Evolutionary conservation across 1,140 invertebrate species (phyloP).

Genomic region (Cephus cinctus): DNA sequence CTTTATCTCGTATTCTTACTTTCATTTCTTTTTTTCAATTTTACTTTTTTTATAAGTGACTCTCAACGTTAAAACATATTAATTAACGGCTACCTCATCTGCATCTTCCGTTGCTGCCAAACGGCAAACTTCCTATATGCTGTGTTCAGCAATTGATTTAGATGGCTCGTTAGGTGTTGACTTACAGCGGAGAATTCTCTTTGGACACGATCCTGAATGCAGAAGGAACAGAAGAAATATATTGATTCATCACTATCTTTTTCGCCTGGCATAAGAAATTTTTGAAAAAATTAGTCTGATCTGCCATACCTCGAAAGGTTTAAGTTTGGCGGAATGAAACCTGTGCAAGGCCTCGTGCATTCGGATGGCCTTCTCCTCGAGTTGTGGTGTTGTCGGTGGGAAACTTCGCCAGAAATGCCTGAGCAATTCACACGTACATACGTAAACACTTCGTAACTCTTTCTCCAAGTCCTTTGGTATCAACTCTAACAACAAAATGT

Average conservation of each 20-base stretch:
- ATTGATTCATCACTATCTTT: slow-evolving; percentile 3
- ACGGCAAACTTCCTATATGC: slow-evolving; percentile 80
- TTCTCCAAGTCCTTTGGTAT: slow-evolving; percentile 79
- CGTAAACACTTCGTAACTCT: slow-evolving; percentile 81
- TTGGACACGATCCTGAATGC: slow-evolving; percentile 71
- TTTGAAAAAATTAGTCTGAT: too few relatives aligned
- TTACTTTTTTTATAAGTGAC: slow-evolving; percentile 10
- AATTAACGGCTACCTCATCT: slow-evolving; percentile 61
- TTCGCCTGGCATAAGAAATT: too few relatives aligned
- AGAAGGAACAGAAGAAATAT: slow-evolving; percentile 1
- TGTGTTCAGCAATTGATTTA: slow-evolving; percentile 80
- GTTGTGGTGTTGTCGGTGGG: slow-evolving; percentile 76
- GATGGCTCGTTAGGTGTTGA: slow-evolving; percentile 80
- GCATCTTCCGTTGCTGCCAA: slow-evolving; percentile 79
- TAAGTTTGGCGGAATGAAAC: slow-evolving; percentile 83
- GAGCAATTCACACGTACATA: slow-evolving; percentile 82
- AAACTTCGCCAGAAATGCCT: slow-evolving; percentile 95
- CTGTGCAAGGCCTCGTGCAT: slow-evolving; percentile 86
- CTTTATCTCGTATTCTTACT: slow-evolving; percentile 25
- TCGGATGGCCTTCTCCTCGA: slow-evolving; percentile 78
- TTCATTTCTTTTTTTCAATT: slow-evolving; percentile 17
- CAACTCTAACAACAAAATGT: slow-evolving; percentile 61
- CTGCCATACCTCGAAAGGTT: slow-evolving; percentile 75
- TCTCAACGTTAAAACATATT: slow-evolving; percentile 11
- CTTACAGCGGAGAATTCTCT: slow-evolving; percentile 76